Base-by-base conservation (phyloP, 2,888 invertebrate genomes). In the Campoplex nolae region DNA sequence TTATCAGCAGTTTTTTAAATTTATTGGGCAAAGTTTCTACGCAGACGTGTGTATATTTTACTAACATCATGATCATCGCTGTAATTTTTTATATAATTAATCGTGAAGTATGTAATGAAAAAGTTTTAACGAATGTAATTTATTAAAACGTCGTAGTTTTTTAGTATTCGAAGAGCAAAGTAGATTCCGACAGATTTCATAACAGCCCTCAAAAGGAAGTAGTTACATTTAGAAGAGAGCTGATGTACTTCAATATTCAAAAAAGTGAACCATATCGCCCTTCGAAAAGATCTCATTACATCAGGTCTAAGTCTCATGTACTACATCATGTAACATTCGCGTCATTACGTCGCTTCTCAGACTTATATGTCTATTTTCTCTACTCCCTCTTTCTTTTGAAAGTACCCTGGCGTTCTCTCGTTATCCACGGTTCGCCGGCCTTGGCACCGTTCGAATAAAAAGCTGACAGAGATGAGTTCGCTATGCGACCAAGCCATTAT, bases 381-480 rank as follows among this genome's bases (percentile, higher is more conserved):
- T 51, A 56, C 80, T 80, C 38, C 62, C 42, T 51, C 38, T 68
- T 80, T 80, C 62, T 54, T 58, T n/a, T 68, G 56, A 56, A 77
- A 71, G 86, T 83, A 71, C 51, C 73, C 45, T 48, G 32, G 56
- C 45, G 54, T 35, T 78, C 70, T 70, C 84, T 87, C 82, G 84
- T 87, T 84, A 87, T 87, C 74, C 87, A 87, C 83, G 82, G 87
- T 87, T 87, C 87, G 87, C 84, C 84, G 82, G 84, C 82, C 87
- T 87, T 87, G 87, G 82, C 81, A 84, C 84, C 84, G 75, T 84
- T 79, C 87, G 82, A 82, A 70, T 56, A 87, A 84, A 84, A 75
- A 76, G 67, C 79, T 67, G 76, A 87, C 81, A 62, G 74, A 77
- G 74, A 78, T 58, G 62, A 78, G 78, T 74, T 74, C 48, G 77